A percentile compares a stretch with the other conserved stretches of the same genome.
Evolutionary conservation across 2,888 invertebrate genomes (phyloP).

Genomic region (Phaonia tiefii): DNA sequence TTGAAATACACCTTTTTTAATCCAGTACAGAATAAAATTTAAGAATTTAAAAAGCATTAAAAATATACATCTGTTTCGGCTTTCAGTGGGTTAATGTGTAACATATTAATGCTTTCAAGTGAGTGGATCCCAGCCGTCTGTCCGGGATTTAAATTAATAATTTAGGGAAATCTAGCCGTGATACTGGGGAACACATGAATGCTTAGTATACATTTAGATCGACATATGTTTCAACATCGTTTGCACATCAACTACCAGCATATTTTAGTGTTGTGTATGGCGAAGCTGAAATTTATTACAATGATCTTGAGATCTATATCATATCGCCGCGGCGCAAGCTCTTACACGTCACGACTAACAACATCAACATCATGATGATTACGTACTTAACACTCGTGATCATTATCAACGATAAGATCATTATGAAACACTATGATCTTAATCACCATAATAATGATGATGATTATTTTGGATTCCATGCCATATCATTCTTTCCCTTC

Average conservation of each 20-base stretch:
- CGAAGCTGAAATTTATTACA: background rate
- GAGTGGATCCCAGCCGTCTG: background rate
- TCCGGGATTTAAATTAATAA: constrained; percentile 40
- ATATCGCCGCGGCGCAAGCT: background rate
- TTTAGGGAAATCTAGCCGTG: constrained; percentile 50
- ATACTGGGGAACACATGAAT: background rate
- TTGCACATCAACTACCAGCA: constrained; percentile 16
- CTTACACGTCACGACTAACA: constrained; percentile 1
- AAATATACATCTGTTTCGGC: too few relatives aligned
- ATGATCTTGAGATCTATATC: constrained; percentile 36
- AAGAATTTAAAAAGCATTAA: too few relatives aligned
- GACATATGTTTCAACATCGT: constrained; percentile 15
- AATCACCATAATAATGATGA: background rate
- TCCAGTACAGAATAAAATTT: too few relatives aligned
- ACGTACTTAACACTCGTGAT: background rate
- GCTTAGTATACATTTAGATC: constrained; percentile 17
- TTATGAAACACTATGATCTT: constrained; percentile 2
- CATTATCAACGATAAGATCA: background rate
- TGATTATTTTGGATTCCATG: constrained; percentile 1
- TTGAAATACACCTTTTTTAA: too few relatives aligned
- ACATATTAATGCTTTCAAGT: background rate
- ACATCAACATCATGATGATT: background rate
- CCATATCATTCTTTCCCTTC: constrained; percentile 2
- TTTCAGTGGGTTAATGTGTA: too few relatives aligned
- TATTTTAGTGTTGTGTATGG: background rate